Conservation (phyloP, 2,797 vertebrate genomes). For the Agapornis canus region DNA sequence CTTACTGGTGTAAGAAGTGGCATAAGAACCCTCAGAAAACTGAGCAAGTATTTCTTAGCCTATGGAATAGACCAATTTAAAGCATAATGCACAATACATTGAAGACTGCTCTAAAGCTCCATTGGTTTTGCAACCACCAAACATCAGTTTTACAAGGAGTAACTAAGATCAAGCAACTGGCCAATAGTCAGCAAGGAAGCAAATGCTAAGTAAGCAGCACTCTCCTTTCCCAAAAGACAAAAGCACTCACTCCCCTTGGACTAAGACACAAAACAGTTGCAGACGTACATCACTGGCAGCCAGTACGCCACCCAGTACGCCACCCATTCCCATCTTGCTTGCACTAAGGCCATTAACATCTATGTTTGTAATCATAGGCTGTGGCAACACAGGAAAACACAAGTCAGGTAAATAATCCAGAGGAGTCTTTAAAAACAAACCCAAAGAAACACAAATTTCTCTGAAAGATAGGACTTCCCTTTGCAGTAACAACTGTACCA, state of each 20-base stretch:
- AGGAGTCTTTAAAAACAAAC: neutral
- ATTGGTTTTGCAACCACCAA: neutral
- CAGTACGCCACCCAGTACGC: neutral
- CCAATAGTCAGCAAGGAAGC: neutral
- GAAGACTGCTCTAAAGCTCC: neutral
- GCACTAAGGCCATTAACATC: neutral
- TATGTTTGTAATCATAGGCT: neutral
- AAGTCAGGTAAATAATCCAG: neutral
- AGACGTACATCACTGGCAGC: rapidly evolving
- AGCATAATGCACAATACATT: neutral
- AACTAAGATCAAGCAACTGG: neutral
- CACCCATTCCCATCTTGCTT: neutral
- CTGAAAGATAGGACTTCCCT: neutral
- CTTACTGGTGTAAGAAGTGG: neutral
- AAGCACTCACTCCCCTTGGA: neutral
- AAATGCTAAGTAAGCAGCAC: neutral
- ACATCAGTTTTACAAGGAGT: neutral
- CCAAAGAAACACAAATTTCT: neutral
- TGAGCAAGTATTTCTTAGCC: neutral
- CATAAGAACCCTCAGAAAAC: neutral
- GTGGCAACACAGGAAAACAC: neutral
- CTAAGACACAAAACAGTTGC: neutral
- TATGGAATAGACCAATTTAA: neutral
- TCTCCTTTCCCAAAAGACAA: neutral
- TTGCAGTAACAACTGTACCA: neutral